Conservation (phyloP, 1,140 invertebrate species). For the Lepidotrigona ventralis region DNA sequence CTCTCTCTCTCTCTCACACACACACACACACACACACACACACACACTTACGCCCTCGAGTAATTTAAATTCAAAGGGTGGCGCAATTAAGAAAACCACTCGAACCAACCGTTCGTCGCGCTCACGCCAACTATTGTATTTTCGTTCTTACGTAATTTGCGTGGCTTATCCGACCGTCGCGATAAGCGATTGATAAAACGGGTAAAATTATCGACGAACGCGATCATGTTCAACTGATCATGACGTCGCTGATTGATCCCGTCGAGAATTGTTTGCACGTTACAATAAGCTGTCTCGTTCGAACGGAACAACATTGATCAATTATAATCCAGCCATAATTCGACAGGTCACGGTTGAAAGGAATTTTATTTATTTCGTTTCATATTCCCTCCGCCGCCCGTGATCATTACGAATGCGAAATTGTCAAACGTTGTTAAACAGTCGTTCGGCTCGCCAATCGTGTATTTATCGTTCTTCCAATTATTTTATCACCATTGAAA, state of each 20-base stretch:
- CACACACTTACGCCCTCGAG: not conserved
- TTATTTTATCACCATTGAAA: not conserved
- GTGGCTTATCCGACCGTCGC: not conserved
- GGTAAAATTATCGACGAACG: not conserved
- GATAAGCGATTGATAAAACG: not conserved
- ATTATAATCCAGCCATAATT: not conserved
- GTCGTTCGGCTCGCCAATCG: not conserved
- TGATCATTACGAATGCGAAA: not conserved
- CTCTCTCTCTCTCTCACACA: not conserved
- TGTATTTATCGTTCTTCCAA: not conserved
- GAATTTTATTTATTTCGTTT: not conserved
- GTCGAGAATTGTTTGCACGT: not conserved
- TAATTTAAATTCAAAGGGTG: slow-evolving; percentile 46
- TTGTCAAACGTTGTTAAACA: not conserved
- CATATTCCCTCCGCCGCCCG: no score
- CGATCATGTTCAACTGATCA: not conserved
- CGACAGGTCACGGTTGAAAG: not conserved
- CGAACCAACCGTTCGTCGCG: slow-evolving; percentile 21
- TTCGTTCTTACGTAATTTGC: slow-evolving; percentile 26
- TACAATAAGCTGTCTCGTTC: not conserved
- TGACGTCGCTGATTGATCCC: not conserved
- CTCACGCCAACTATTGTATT: slow-evolving; percentile 7
- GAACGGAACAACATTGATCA: not conserved
- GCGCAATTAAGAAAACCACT: slow-evolving; percentile 38
- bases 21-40: no score